These are phyloP conservation scores for Pseudorectes ferrugineus DNA, from an alignment of 2,113 vertebrate genomes.

Conservation along the genomic window DNA sequence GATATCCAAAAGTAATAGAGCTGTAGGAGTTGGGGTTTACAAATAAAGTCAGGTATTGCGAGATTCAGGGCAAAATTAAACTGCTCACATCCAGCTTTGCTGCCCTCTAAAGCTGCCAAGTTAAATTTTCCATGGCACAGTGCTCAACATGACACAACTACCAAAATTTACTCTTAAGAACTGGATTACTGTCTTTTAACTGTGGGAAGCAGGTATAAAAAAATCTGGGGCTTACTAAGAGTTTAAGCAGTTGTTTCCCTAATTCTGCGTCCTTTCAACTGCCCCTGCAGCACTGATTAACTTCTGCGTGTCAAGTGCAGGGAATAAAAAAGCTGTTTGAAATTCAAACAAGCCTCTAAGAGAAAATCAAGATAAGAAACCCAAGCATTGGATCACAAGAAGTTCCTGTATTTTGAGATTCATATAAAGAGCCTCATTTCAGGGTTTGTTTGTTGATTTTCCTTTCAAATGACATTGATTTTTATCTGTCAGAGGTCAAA, in stretches of 20 bases:
- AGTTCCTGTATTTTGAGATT: not conserved
- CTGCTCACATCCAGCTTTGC: not conserved
- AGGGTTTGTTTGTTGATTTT: not conserved
- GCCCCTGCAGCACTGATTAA: not conserved
- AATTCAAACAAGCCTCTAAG: constrained; percentile 22
- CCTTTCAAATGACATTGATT: not conserved
- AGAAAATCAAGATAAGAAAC: constrained; percentile 22
- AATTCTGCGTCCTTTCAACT: not conserved
- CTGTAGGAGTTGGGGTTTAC: not conserved
- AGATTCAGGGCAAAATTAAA: not conserved
- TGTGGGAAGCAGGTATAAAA: not conserved
- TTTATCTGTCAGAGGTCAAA: constrained; percentile 23
- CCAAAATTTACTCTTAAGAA: not conserved
- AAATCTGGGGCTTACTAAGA: not conserved
- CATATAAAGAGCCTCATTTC: not conserved
- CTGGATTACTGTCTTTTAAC: not conserved
- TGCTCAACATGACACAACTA: not conserved
- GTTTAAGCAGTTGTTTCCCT: not conserved
- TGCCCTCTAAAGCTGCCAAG: not conserved
- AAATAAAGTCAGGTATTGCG: not conserved
- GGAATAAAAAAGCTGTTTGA: not conserved
- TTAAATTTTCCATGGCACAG: not conserved
- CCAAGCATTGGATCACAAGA: not conserved
- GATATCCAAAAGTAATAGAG: not conserved
- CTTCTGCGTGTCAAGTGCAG: not conserved